Conservation (phyloP, 1,140 invertebrate genomes). For the Stenopsyche tienmushanensis region DNA sequence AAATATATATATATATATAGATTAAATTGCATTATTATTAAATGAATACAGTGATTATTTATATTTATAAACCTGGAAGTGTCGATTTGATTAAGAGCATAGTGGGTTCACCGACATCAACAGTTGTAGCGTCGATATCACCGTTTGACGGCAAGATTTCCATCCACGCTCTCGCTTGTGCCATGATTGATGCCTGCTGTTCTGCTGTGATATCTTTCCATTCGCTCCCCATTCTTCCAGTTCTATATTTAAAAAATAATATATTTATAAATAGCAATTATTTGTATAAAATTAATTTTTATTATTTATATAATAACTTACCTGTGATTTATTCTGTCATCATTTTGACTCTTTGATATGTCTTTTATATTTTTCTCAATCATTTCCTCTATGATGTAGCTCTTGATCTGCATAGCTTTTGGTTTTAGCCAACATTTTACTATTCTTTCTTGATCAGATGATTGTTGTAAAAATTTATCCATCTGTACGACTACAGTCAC, state of each 20-base stretch:
- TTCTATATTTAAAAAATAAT: slow-evolving; percentile 46
- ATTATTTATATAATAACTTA: slow-evolving; percentile 1
- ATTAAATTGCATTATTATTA: background rate
- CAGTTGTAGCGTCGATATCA: slow-evolving; percentile 54
- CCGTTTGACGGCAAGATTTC: slow-evolving; percentile 61
- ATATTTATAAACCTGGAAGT: slow-evolving; percentile 57
- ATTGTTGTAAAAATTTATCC: slow-evolving; percentile 68
- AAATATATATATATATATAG: slow-evolving; percentile 20
- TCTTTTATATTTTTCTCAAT: slow-evolving; percentile 50
- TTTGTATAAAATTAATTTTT: no score
- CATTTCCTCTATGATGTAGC: slow-evolving; percentile 51
- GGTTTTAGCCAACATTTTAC: slow-evolving; percentile 57
- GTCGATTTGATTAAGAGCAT: slow-evolving; percentile 67
- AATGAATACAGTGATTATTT: background rate
- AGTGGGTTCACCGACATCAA: slow-evolving; percentile 71
- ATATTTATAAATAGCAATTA: background rate
- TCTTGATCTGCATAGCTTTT: slow-evolving; percentile 53
- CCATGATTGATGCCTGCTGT: slow-evolving; percentile 49
- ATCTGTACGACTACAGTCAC: slow-evolving; percentile 69
- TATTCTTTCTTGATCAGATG: slow-evolving; percentile 63
- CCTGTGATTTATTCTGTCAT: slow-evolving; percentile 6
- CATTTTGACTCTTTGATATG: slow-evolving; percentile 32
- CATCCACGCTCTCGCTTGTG: slow-evolving; percentile 67
- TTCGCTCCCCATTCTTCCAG: slow-evolving; percentile 51
- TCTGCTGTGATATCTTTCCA: slow-evolving; percentile 49